Evolutionary conservation across 2,797 vertebrate genomes (phyloP).

Genomic region (Enteromius treurensis): DNA sequence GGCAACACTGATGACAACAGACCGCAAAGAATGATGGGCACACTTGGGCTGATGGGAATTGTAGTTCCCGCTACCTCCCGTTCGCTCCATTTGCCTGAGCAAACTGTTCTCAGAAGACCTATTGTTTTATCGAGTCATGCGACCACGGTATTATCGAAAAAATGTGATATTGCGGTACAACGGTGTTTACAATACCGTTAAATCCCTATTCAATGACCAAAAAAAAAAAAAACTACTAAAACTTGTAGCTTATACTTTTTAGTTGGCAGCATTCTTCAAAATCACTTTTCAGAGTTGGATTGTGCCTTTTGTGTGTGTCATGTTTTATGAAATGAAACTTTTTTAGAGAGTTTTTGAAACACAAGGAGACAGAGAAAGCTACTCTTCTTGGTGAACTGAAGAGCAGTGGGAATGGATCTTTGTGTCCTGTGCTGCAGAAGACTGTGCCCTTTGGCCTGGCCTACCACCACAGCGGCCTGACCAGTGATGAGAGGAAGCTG

Average conservation of each 20-base stretch:
- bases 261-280: neutral
- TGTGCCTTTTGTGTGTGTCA: neutral
- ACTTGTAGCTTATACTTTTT: neutral
- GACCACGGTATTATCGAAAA: no score
- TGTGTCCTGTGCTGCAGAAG: conserved; percentile 86
- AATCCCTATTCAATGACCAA: neutral
- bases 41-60: no score
- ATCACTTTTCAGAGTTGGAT: neutral
- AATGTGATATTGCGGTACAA: no score
- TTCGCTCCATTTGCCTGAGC: no score
- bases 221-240: neutral
- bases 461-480: conserved; percentile 95
- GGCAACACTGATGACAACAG: no score
- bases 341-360: conserved; percentile 80
- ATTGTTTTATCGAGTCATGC: no score
- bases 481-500: conserved; percentile 87
- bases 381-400: conserved; percentile 80
- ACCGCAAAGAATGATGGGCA: no score
- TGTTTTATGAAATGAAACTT: neutral
- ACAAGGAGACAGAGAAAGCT: conserved; percentile 80
- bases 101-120: no score
- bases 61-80: no score
- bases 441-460: conserved; percentile 89
- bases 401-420: conserved; percentile 76
- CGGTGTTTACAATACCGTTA: no score